A percentile compares a stretch with the other conserved stretches of the same genome.
Evolutionary conservation across 2,888 invertebrate genomes (phyloP).

Genomic region (Dasypolia templi): DNA sequence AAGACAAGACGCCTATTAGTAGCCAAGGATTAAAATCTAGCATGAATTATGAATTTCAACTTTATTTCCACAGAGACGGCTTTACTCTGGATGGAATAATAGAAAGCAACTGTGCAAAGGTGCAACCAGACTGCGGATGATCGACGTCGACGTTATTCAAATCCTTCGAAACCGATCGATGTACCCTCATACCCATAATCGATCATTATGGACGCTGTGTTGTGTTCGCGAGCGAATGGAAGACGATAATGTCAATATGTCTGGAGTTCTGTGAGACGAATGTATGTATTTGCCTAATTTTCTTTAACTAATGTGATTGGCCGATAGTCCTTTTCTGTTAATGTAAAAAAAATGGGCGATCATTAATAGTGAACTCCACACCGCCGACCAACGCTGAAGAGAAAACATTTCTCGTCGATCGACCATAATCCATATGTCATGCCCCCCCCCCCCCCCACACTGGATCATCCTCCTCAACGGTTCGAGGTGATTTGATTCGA

Average conservation of each 20-base stretch:
- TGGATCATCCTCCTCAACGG: no score
- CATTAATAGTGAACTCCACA: no score
- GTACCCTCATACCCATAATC: no score
- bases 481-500: no score
- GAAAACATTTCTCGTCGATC: not conserved
- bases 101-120: no score
- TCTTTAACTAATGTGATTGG: not conserved
- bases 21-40: not conserved
- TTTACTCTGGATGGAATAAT: not conserved
- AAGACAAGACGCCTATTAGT: slow-evolving; percentile 19
- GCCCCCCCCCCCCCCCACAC: no score
- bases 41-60: slow-evolving; percentile 21
- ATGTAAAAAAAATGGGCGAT: not conserved
- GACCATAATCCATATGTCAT: not conserved
- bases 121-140: no score
- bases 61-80: not conserved
- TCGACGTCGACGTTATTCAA: no score
- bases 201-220: no score
- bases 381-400: not conserved
- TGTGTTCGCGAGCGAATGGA: no score
- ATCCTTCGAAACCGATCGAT: no score
- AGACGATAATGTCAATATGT: no score
- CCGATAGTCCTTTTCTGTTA: not conserved
- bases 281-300: not conserved
- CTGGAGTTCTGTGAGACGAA: not conserved